phyloP scores from a whole-genome alignment of 2,797 vertebrate species.

The Sarcophilus harrisii region DNA sequence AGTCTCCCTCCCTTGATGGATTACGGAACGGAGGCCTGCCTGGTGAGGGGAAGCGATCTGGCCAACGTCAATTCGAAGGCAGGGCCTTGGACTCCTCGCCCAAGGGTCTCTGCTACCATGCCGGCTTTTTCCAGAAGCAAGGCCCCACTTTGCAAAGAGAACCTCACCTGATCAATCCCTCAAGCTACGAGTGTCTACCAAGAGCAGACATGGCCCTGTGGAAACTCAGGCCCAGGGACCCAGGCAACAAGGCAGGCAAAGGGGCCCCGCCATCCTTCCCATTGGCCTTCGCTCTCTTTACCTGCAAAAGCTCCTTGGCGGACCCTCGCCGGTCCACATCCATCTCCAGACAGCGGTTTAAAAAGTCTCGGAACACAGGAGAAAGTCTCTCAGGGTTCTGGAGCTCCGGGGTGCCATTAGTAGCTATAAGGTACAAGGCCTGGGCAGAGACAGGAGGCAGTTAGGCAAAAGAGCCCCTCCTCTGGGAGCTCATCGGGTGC shows the following conservation, averaged over 20 bases:
- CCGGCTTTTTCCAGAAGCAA: neutral
- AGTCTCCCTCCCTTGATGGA: neutral
- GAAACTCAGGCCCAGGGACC: neutral
- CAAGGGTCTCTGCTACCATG: neutral
- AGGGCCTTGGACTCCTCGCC: neutral
- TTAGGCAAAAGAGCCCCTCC: neutral
- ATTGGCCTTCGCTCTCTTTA: conserved; percentile 71
- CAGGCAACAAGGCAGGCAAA: neutral
- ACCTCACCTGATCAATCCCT: neutral
- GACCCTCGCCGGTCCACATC: conserved; percentile 93
- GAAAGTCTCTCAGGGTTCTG: conserved; percentile 94
- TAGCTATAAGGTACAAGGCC: conserved; percentile 94
- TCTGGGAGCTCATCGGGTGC: neutral
- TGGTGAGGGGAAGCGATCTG: neutral
- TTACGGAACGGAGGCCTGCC: neutral
- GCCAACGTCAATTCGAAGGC: neutral
- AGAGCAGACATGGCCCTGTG: neutral
- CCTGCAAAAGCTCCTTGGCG: conserved; percentile 94
- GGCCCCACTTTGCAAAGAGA: neutral
- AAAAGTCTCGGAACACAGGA: conserved; percentile 92
- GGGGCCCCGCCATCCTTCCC: conserved; percentile 3
- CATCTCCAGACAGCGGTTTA: conserved; percentile 94
- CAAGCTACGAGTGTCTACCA: neutral
- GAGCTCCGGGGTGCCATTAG: conserved; percentile 93
- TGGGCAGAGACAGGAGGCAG: conserved; percentile 60